Base-by-base conservation (phyloP, 2,113 vertebrate genomes). In the Proteles cristata region DNA sequence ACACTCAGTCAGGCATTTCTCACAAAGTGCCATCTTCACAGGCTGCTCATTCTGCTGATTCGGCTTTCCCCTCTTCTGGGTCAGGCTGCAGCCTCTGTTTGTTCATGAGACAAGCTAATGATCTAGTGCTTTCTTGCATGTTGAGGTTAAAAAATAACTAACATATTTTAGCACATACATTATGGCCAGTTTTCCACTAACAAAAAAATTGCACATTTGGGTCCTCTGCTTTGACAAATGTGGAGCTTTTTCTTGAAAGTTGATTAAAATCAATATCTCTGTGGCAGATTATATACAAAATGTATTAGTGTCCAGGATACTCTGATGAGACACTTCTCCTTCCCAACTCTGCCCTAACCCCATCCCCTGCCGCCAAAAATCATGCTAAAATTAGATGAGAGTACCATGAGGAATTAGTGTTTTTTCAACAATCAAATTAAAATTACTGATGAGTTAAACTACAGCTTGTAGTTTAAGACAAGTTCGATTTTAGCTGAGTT, bases 241-340 rank as follows among this genome's bases (percentile, higher is more conserved):
- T 93, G 61, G 94, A 39, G 25, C 19, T 94, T 61, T 68, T 95
- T 96, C 95, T 58, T 97, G 82, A 98, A 97, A 97, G 90, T 43
- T 93, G 95, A 98, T 98, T 94, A 98, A 98, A 98, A 95, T 96
- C 84, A 97, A 89, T 95, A 97, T 0, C 0, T 93, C 80, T 80
- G 80, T 90, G 53, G 81, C 84, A 97, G 97, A 95, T 97, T 85
- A 97, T 43, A 80, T 90, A 77, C 28, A 97, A 90, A 92, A 97
- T 96, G 81, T 84, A 97, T 45, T 74, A 68, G 50, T 63, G 43
- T 45, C 92, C 17, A 95, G 85, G 43, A 79, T 65, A 39, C 90
- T 95, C 63, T 83, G 76, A 93, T 71, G 92, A 39, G n/a, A 97
- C 43, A 2, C 31, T 61, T 96, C 31, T 69, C 58, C 71, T 50